Evolutionary conservation across 2,113 vertebrate genomes (phyloP).

Genomic region (Crotophaga sulcirostris): DNA sequence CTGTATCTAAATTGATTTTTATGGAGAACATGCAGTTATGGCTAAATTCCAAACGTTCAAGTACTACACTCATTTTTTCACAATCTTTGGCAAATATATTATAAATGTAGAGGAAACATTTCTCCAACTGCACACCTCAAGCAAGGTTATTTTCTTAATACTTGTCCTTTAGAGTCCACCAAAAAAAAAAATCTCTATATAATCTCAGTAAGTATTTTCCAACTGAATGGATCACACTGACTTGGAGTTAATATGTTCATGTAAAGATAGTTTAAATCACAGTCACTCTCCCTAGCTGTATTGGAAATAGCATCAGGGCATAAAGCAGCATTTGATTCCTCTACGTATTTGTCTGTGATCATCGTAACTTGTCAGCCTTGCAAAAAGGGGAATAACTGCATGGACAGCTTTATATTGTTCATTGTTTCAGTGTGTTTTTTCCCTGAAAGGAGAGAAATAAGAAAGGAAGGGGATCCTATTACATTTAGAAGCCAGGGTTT

Average conservation of each 20-base stretch:
- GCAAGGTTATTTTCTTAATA: not conserved
- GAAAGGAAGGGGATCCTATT: not conserved
- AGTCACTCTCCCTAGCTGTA: not conserved
- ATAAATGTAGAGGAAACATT: conserved; percentile 4
- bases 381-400: not conserved
- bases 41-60: not conserved
- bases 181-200: not conserved
- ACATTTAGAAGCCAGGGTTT: not conserved
- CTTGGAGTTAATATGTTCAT: not conserved
- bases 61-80: not conserved
- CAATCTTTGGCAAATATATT: not conserved
- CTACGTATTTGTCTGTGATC: not conserved
- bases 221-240: not conserved
- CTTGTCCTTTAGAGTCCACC: not conserved
- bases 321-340: not conserved
- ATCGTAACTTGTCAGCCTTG: not conserved
- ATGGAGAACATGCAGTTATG: not conserved
- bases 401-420: not conserved
- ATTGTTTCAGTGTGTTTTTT: not conserved
- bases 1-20: conserved; percentile 26
- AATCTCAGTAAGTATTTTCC: not conserved
- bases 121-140: not conserved
- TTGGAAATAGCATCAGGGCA: not conserved
- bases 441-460: not conserved
- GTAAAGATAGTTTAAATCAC: not conserved